Evolutionary conservation across 2,797 vertebrate genomes (phyloP), one percentile per base, ranked within the genome.

Genomic region (Halcyon leucocephala): DNA sequence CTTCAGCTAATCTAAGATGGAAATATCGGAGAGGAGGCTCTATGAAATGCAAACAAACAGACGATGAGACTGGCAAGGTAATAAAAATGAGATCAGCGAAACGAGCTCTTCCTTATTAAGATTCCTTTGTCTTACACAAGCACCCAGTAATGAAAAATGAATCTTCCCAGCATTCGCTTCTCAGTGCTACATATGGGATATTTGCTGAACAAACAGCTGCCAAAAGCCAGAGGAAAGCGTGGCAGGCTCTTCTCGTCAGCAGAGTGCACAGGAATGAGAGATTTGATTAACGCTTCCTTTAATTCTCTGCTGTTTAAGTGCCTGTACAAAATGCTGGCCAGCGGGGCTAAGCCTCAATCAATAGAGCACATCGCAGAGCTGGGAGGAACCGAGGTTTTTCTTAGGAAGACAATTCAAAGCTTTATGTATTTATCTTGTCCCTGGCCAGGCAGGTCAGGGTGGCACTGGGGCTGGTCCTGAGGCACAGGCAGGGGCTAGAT

Each of bases 121-220:
- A 95, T 94, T 95, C 94, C 91, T 95, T 96, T 97, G 96, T 96
- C 93, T 95, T 79, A 52, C 62, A 84, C 87, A 13, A 86, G 81
- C 89, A 60, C 46, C 84, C 78, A 18, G 51, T 58, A 74, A 93
- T 95, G 96, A 95, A 86, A 96, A 95, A 95, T 31, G 90, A 93
- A 82, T 46, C 64, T 35, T 76, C 44, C 77, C 52, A 14, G 26
- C 57, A 18, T 41, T 86, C 12, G 18, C 85, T 88, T 58, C 91
- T 82, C 86, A 20, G 86, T 58, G 2, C 64, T 70, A 61, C 91
- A 71, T 86, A 52, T 72, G 86, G 91, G 93, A 8, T 82, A 69
- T 95, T 93, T 95, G 91, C 96, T 89, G 93, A 94, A 62, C 95
- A 95, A 95, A 92, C 91, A 90, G 93, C 95, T 95, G 95, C 82